These are phyloP conservation scores for Bettongia penicillata DNA, from an alignment of 2,113 vertebrate genomes.

Conservation along the genomic window DNA sequence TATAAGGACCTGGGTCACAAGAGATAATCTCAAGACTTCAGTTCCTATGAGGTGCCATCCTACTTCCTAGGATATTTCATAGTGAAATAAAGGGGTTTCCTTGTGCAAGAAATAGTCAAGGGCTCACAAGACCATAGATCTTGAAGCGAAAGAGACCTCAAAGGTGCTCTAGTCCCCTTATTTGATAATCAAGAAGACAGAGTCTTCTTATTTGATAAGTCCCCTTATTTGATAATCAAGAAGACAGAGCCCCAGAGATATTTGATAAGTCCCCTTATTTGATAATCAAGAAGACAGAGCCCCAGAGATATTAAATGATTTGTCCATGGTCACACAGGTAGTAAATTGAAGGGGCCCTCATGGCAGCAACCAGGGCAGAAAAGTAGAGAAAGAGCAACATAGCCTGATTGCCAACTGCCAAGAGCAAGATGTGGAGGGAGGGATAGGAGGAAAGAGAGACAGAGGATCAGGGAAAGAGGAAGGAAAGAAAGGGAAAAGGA, in stretches of 20 bases:
- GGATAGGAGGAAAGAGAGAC: background rate
- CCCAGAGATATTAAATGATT: background rate
- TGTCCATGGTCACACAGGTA: background rate
- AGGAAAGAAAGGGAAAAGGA: background rate
- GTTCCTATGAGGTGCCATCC: background rate
- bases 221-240: background rate
- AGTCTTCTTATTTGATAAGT: background rate
- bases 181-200: background rate
- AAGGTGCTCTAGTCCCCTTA: background rate
- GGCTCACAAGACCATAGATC: background rate
- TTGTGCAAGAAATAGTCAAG: background rate
- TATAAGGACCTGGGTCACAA: background rate
- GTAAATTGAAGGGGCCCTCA: background rate
- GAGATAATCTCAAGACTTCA: background rate
- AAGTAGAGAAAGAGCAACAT: background rate
- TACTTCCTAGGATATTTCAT: background rate
- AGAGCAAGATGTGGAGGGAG: background rate
- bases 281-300: background rate
- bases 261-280: background rate
- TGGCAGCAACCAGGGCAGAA: background rate
- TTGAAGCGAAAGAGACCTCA: background rate
- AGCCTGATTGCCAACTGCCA: background rate
- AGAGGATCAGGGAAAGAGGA: background rate
- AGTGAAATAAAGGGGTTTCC: background rate
- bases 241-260: no score